phyloP scores from a whole-genome alignment of 2,888 invertebrate genomes.

The Temnothorax ravouxi region DNA sequence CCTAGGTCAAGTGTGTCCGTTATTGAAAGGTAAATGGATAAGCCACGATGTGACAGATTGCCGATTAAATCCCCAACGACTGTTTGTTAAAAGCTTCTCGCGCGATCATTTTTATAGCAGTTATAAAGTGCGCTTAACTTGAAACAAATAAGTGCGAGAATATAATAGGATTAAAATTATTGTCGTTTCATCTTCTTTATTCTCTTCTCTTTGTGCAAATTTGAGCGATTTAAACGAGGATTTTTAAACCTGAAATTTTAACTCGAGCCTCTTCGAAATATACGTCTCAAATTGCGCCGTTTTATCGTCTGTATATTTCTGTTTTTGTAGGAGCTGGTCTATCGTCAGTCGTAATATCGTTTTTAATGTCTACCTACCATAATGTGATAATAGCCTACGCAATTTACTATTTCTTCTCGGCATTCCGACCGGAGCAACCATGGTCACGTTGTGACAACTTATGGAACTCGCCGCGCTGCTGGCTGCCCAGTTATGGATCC shows the following conservation, averaged over 20 bases:
- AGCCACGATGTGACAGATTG: conserved; percentile 25
- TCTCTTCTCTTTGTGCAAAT: neutral
- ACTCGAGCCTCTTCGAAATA: neutral
- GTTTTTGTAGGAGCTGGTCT: conserved; percentile 93
- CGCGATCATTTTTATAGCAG: conserved; percentile 30
- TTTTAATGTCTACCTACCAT: conserved; percentile 98
- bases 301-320: neutral
- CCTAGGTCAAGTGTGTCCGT: conserved; percentile 95
- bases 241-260: neutral
- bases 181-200: neutral
- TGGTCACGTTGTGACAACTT: conserved; percentile 95
- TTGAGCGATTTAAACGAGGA: neutral
- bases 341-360: conserved; percentile 97
- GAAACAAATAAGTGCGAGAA: neutral
- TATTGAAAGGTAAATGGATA: conserved; percentile 93
- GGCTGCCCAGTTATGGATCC: conserved; percentile 89
- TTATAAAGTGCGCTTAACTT: neutral
- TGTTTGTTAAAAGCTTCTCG: neutral
- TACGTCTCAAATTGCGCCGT: neutral
- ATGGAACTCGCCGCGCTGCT: conserved; percentile 95
- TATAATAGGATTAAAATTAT: neutral
- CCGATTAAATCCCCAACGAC: conserved; percentile 24
- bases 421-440: conserved; percentile 95
- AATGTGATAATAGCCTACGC: conserved; percentile 98
- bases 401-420: conserved; percentile 96